Evolutionary conservation across 2,797 vertebrate genomes (phyloP), one percentile per base, ranked within the genome.

Genomic region (Pempheris klunzingeri): DNA sequence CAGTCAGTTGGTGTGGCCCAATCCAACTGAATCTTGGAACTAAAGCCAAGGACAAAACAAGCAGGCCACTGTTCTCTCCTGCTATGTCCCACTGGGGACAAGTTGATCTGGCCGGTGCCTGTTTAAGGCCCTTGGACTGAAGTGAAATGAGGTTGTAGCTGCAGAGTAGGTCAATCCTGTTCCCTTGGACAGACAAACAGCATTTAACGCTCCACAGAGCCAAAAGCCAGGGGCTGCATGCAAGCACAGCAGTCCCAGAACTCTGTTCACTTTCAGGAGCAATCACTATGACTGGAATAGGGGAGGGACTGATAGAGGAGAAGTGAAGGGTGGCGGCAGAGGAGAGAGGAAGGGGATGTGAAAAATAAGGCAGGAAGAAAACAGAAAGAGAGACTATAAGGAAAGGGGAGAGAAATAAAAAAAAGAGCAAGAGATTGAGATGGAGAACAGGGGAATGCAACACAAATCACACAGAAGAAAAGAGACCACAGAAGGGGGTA

Each of bases 31-130:
- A 85, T 71, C 60, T 80, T 59, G 71, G 76, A 88, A 82, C 61
- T 62, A 61, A 79, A 81, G 90, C 91, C 89, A 93, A 90, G 60
- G 61, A 78, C 82, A 67, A 85, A 92, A 93, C 88, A 93, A 92
- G 87, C 80, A 83, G 71, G 74, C 88, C 85, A 88, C 91, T 92
- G 91, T 93, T 93, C 87, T 86, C 74, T 79, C 57, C 85, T 72
- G 81, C 74, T 72, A 66, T 62, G 77, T 84, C 87, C 91, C 89
- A 84, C 80, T 85, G 73, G 80, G 85, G 75, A 88, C 80, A 41
- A 34, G 84, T 74, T 81, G 86, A 87, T 88, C 83, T 86, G 88
- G 82, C 78, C 32, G 46, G 36, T 71, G 80, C 79, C 79, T 73
- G 67, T 78, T 84, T 47, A 73, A 81, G 75, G 69, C 60, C 72